A percentile compares a stretch with the other conserved stretches of the same genome.
These are phyloP conservation scores for Crepidodera aurea DNA, from an alignment of 2,888 invertebrate genomes.

Conservation along the genomic window DNA sequence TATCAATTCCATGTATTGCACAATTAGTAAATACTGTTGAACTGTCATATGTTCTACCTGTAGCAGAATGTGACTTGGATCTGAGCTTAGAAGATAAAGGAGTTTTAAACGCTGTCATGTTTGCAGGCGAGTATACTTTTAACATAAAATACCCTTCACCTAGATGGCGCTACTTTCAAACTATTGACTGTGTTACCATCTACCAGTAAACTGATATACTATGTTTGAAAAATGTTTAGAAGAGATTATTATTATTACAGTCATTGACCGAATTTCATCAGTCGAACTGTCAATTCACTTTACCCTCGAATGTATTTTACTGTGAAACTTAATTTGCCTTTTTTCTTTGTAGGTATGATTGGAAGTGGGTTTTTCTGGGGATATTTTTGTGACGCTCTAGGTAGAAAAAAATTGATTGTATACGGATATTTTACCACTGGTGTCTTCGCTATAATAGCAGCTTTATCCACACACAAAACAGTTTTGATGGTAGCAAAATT, in stretches of 20 bases:
- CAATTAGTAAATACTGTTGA: slow-evolving; percentile 75
- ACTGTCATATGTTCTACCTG: slow-evolving; percentile 75
- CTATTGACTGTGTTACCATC: too few species aligned
- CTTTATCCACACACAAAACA: slow-evolving; percentile 71
- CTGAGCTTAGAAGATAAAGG: slow-evolving; percentile 75
- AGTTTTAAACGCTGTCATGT: slow-evolving; percentile 72
- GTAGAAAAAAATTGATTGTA: slow-evolving; percentile 71
- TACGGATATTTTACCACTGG: slow-evolving; percentile 71
- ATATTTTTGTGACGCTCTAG: slow-evolving; percentile 75
- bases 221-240: too few species aligned
- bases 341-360: slow-evolving; percentile 76
- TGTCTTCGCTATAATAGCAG: slow-evolving; percentile 69
- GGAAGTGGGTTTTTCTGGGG: slow-evolving; percentile 78
- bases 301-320: too few species aligned
- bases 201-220: too few species aligned
- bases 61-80: slow-evolving; percentile 76
- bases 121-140: slow-evolving; percentile 66
- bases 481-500: slow-evolving; percentile 73
- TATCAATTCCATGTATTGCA: slow-evolving; percentile 70
- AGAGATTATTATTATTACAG: too few species aligned
- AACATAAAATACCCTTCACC: too few species aligned
- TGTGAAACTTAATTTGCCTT: too few species aligned
- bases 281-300: too few species aligned
- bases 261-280: too few species aligned
- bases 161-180: too few species aligned